A percentile compares a stretch with the other conserved stretches of the same genome.
Conservation (phyloP, 2,888 invertebrate genomes). For the Drosophila bunnanda region DNA sequence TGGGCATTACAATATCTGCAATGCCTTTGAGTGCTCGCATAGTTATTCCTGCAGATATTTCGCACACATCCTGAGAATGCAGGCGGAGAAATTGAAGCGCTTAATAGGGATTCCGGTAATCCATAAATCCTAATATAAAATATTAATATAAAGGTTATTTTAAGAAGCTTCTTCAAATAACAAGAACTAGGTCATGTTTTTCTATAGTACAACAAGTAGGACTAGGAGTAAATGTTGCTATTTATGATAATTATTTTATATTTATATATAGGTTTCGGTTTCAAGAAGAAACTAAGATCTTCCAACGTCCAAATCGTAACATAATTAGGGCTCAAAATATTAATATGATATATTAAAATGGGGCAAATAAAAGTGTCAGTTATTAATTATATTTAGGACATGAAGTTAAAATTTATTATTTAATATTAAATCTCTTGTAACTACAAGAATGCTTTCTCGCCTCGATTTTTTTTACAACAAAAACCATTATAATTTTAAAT, state of each 20-base stretch:
- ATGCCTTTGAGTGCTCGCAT: conserved; percentile 70
- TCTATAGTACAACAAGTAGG: neutral
- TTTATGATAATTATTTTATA: neutral
- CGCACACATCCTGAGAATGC: conserved; percentile 33
- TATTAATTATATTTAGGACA: too few species aligned
- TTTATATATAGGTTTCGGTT: neutral
- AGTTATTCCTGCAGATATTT: conserved; percentile 52
- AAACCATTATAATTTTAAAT: neutral
- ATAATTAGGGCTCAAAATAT: too few species aligned
- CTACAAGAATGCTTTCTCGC: too few species aligned
- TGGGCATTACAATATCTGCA: conserved; percentile 72
- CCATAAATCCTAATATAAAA: rapidly evolving
- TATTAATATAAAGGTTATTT: neutral
- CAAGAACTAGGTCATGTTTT: neutral
- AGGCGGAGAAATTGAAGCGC: conserved; percentile 1
- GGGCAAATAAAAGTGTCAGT: too few species aligned
- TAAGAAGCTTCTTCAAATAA: neutral
- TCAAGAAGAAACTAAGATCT: neutral
- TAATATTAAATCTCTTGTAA: too few species aligned
- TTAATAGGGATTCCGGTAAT: too few species aligned
- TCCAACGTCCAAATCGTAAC: too few species aligned
- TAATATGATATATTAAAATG: too few species aligned
- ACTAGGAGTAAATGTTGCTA: neutral
- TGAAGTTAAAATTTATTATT: too few species aligned
- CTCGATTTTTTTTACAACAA: neutral